Base-by-base conservation (phyloP, 2,113 vertebrate species). In the Tichodroma muraria region DNA sequence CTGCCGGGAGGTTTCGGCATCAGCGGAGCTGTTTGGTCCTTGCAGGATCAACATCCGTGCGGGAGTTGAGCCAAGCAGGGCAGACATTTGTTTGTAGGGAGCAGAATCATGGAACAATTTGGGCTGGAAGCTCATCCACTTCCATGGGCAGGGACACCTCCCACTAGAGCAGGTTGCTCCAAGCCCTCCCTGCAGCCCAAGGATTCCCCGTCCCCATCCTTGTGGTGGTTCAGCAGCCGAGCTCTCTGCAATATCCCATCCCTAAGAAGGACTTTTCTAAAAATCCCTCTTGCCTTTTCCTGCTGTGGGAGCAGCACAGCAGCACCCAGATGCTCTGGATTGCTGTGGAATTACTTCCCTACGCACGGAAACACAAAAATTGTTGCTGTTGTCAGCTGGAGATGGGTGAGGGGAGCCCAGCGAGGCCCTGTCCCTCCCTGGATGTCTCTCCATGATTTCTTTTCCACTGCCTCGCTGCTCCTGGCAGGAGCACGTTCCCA, bases 211-310 rank as follows among this genome's bases (percentile, higher is more conserved):
- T 83, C 22, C 53, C 77, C 33, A 30, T 13, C 50, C 69, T 44
- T 4, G 25, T 25, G 56, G 4, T 0, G 0, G 6, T 19, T 76
- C 19, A 24, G 4, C 44, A 63, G 17, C 66, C 1, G 4, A 61
- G n/a, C n/a, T 35, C 80, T 80, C 31, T 44, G 2, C 33, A 1
- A 3, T 4, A 38, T 61, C 42, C 19, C 37, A 33, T 27, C 35
- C 24, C 45, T 31, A 0, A 1, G 37, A n/a, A n/a, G 13, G 10
- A n/a, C 19, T 53, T 49, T 28, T 22, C 13, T 15, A 52, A 75
- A 63, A 70, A 16, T 10, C 30, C 24, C 21, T 63, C 38, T 69
- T 77, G 37, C 79, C 14, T 63, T 59, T 59, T 45, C 15, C 64
- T 30, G 9, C 18, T 1, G 24, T 10, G 70, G 73, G 64, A 61